Evolutionary conservation across 1,140 invertebrate genomes (phyloP), one percentile per base, ranked within the genome.

Genomic region (Micrasema longulum): DNA sequence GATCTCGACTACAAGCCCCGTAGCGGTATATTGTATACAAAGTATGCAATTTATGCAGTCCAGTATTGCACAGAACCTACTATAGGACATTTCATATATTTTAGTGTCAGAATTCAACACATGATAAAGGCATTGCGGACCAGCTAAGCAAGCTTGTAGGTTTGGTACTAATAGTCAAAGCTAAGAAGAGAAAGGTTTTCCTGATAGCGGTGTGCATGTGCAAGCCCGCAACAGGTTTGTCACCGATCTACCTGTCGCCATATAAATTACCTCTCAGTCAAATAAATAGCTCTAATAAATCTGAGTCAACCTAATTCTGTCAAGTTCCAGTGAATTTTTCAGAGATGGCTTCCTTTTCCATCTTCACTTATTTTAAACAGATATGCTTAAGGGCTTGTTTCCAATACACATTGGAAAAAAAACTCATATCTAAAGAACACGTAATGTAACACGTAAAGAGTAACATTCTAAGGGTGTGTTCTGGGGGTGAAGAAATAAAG

Each of bases 141-240:
- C 2, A 31, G 26, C 26, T 31, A 31, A 31, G 26, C 26, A 7
- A 31, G 26, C 26, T 31, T 31, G 26, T 35, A 55, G 26, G 23
- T 52, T 31, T 12, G 26, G 26, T 31, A 36, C 4, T n/a, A 7
- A 31, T 16, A 55, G 12, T 5, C 0, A 55, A 16, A 41, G 14
- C 36, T 38, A 22, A 2, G 7, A 38, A 43, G 55, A 60, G 55
- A 60, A 60, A 60, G 55, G 55, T 60, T 36, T 16, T 31, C 20
- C 26, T 55, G 52, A 12, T 35, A 26, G 22, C 48, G 5, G 48
- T 52, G 14, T 60, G n/a, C 14, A 36, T 14, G 22, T 60, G 35
- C 55, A 43, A 60, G 23, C 55, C 16, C 41, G 16, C 55, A 60
- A 60, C 55, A 38, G 31, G 55, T 60, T 60, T 60, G 16, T 43